Evolutionary conservation across 1,140 invertebrate species (phyloP), one percentile per base, ranked within the genome.

Genomic region (Pseudomyrmex gracilis): DNA sequence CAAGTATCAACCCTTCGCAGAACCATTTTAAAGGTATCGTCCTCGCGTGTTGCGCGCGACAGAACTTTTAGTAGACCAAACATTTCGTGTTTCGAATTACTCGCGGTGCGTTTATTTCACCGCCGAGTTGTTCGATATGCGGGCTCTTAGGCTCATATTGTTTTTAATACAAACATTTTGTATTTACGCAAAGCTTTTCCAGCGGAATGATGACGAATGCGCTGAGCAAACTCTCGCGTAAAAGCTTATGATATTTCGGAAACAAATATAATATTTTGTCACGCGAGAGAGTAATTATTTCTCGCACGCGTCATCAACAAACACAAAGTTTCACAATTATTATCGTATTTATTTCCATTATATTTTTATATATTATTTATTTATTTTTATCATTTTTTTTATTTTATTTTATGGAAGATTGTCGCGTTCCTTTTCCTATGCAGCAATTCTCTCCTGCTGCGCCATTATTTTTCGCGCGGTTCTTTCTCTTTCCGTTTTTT

Each of bases 31-130:
- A 89, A 93, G 90, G 82, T 82, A 64, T 67, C 82, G 68, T 76
- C 43, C 70, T 87, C 84, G 86, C 53, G 60, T 57, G 80, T 60
- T 57, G 67, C 61, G 67, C 34, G 86, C 88, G 88, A 89, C 77
- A 83, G 84, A 83, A 93, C 93, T 93, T 91, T 93, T 92, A 93
- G 89, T 78, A 90, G 90, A 85, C 88, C 90, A 93, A 94, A 94
- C 87, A 93, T 88, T 78, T 84, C 82, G 68, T 89, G 90, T 86
- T 84, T 91, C 92, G 85, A 82, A 63, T 91, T 92, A 91, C 90
- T 84, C 17, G 20, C 78, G 53, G 57, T 58, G 64, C 53, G 58
- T 22, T 58, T 77, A 64, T 73, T 45, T 10, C 53, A 34, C 68
- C 47, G 77, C 45, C 13, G 68, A 67, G 85, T 80, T 10, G 57